phyloP scores from a whole-genome alignment of 2,113 vertebrate genomes.

The Camelus dromedarius region DNA sequence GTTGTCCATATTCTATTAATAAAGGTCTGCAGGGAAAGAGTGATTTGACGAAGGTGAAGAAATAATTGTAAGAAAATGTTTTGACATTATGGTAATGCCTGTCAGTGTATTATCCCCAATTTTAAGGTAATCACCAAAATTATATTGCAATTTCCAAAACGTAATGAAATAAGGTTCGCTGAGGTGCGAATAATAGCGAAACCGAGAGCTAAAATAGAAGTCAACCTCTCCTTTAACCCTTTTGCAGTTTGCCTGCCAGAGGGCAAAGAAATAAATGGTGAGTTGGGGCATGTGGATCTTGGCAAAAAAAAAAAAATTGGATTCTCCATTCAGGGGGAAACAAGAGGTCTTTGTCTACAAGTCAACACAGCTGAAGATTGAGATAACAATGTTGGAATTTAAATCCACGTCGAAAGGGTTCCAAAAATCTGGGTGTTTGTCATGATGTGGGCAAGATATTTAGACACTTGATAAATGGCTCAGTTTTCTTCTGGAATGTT shows the following conservation, averaged over 20 bases:
- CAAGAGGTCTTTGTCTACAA: conserved; percentile 48
- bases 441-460: conserved; percentile 43
- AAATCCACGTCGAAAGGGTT: conserved; percentile 12
- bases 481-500: background rate
- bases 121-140: conserved; percentile 89
- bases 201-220: conserved; percentile 51
- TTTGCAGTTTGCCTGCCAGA: background rate
- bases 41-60: conserved; percentile 84
- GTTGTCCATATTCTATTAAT: conserved; percentile 78
- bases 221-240: conserved; percentile 70
- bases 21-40: conserved; percentile 80
- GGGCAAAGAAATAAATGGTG: background rate
- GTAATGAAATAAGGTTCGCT: conserved; percentile 85
- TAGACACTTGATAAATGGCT: conserved; percentile 58
- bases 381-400: background rate
- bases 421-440: conserved; percentile 41
- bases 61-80: conserved; percentile 87
- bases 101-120: conserved; percentile 83
- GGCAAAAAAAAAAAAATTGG: background rate
- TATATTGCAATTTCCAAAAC: conserved; percentile 81
- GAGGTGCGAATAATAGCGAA: conserved; percentile 86
- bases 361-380: background rate
- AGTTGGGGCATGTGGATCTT: background rate
- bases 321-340: background rate
- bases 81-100: conserved; percentile 88